Evolutionary conservation across 2,113 vertebrate species (phyloP), one percentile per base, ranked within the genome.

Genomic region (Choloepus hoffmanni): DNA sequence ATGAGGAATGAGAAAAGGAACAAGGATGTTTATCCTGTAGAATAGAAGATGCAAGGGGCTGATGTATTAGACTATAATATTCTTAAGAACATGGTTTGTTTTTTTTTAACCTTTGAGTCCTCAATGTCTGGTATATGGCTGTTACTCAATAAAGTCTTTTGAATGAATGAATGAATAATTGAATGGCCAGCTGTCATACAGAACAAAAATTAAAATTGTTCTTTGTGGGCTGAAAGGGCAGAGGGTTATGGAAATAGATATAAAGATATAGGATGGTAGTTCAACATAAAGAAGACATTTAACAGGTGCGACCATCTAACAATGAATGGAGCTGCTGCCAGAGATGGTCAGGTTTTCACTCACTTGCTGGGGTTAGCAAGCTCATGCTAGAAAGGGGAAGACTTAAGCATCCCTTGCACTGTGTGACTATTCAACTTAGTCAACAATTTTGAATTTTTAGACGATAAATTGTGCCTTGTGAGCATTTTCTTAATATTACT

Each of bases 111-210:
- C 78, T 97, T 88, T 94, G 60, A 67, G 4, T 93, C 43, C 11
- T 95, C 50, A 53, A 26, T 93, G 70, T 19, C 72, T 90, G 11
- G 9, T 28, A 33, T 73, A 74, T 60, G 74, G 77, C 36, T 91
- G 65, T 36, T 85, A 45, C 28, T 95, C 86, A 95, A 85, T 82
- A 90, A 96, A 96, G 48, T 83, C 92, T 94, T 9, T 89, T 36
- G 36, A 36, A 36, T 90, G 62, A 92, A 85, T 86, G 30, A 89
- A 97, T 96, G 86, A 96, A 95, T 96, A 91, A 97, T 85, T 96
- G 43, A 96, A 89, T 28, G 55, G 55, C 55, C 68, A 90, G 23
- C 77, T 94, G 82, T 89, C n/a, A 85, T 30, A 45, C 15, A 85
- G 60, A 95, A 87, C 23, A 93, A 33, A 94, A 94, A 65, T 70